A percentile compares a stretch with the other conserved stretches of the same genome.
phyloP scores from a whole-genome alignment of 2,888 invertebrate species.

The Choristoneura rosaceana region DNA sequence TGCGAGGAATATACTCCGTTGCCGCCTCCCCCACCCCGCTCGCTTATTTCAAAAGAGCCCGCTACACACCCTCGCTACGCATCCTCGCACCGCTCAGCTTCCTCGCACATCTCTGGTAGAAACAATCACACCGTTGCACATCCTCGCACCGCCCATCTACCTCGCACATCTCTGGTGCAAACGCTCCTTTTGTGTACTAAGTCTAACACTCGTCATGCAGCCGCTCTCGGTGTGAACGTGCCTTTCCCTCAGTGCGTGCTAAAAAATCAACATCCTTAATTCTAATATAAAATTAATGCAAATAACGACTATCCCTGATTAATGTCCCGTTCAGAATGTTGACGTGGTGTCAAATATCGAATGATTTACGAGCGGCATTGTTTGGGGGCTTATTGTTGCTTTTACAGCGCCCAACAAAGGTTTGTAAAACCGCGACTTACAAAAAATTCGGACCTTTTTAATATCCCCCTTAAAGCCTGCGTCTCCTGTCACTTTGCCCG shows the following conservation, averaged over 20 bases:
- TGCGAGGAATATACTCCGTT: too few relatives aligned
- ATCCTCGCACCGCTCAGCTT: too few relatives aligned
- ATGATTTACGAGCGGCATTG: constrained; percentile 40
- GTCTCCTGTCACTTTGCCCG: constrained; percentile 38
- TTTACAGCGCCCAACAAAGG: constrained; percentile 40
- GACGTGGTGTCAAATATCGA: constrained; percentile 42
- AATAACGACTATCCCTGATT: constrained; percentile 37
- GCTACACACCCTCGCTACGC: too few relatives aligned
- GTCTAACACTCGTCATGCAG: too few relatives aligned
- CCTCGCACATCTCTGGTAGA: too few relatives aligned
- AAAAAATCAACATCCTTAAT: neutral
- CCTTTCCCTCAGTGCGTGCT: neutral
- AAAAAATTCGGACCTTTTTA: constrained; percentile 37
- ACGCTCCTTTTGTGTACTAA: too few relatives aligned
- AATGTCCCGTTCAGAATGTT: constrained; percentile 39
- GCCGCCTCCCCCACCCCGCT: too few relatives aligned
- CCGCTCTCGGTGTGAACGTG: neutral
- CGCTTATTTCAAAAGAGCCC: too few relatives aligned
- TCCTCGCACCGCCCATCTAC: too few relatives aligned
- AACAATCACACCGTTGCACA: too few relatives aligned
- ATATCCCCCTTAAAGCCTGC: constrained; percentile 39
- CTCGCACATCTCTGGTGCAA: too few relatives aligned
- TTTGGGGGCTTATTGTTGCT: constrained; percentile 40
- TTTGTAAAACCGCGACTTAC: constrained; percentile 40
- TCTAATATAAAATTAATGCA: constrained; percentile 11